phyloP scores from a whole-genome alignment of 2,888 invertebrate species.

The Lysandra bellargus region DNA sequence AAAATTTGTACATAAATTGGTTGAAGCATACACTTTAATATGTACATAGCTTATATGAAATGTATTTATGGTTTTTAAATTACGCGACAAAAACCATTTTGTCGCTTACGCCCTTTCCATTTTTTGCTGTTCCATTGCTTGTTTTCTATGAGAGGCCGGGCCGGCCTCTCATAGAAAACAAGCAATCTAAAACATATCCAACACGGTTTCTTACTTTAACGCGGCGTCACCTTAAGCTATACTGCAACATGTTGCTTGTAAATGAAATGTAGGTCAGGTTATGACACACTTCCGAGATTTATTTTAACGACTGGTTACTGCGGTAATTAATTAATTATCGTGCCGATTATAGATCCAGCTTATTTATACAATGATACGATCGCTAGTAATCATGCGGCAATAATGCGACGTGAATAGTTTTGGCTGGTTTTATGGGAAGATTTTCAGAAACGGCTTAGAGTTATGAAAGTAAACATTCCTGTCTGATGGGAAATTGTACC shows the following conservation, averaged over 20 bases:
- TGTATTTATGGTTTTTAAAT: too few relatives aligned
- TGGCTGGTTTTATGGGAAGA: not conserved
- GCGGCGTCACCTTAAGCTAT: too few relatives aligned
- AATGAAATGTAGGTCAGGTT: slow-evolving; percentile 3
- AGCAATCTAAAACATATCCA: too few relatives aligned
- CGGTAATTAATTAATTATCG: not conserved
- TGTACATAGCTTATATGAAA: too few relatives aligned
- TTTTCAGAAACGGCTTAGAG: not conserved
- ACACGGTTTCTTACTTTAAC: too few relatives aligned
- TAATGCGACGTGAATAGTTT: not conserved
- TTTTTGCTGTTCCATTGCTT: too few relatives aligned
- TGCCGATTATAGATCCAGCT: not conserved
- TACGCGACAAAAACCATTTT: too few relatives aligned
- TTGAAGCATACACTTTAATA: too few relatives aligned
- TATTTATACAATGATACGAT: not conserved
- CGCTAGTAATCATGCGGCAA: not conserved
- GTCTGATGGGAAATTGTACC: not conserved
- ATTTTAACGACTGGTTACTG: slow-evolving; percentile 16
- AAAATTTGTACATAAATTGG: too few relatives aligned
- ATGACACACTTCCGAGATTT: not conserved
- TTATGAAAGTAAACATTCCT: not conserved
- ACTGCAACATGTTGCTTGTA: not conserved
- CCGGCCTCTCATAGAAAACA: too few relatives aligned
- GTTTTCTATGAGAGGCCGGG: too few relatives aligned
- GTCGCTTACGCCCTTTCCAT: too few relatives aligned